Percentiles rank a stretch among this genome's conserved stretches.
These are phyloP conservation scores for Nesoenas mayeri DNA, from an alignment of 2,113 vertebrate genomes.

Conservation along the genomic window DNA sequence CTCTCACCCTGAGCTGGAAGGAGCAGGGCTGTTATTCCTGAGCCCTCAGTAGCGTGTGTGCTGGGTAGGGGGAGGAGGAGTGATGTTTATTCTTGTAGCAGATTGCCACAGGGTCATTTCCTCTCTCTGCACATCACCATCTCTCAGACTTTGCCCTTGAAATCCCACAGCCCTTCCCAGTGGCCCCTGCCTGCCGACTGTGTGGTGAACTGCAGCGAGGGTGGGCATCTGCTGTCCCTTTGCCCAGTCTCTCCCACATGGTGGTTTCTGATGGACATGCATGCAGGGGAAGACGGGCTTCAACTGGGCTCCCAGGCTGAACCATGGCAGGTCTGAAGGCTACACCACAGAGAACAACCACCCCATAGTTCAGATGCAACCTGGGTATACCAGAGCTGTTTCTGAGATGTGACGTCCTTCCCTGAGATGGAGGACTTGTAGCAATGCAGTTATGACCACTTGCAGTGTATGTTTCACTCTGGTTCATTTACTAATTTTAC, in stretches of 20 bases:
- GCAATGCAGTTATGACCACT: background rate
- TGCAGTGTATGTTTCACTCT: background rate
- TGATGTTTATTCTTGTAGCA: background rate
- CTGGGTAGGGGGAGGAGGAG: background rate
- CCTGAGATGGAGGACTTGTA: fast-evolving
- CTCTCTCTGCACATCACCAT: background rate
- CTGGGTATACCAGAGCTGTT: background rate
- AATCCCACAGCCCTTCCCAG: background rate
- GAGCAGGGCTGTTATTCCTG: background rate
- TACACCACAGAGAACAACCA: background rate
- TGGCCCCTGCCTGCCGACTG: background rate
- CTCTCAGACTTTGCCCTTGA: background rate
- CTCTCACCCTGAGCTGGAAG: background rate
- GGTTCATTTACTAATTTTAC: background rate
- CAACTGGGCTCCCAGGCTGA: background rate
- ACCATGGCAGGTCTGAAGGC: background rate
- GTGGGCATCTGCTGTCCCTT: background rate
- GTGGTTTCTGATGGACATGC: background rate
- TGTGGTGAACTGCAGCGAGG: fast-evolving
- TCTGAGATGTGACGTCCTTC: background rate
- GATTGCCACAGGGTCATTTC: background rate
- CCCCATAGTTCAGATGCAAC: background rate
- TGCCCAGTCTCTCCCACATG: fast-evolving
- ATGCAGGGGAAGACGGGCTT: background rate
- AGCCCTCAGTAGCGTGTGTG: fast-evolving